Percentiles rank a stretch among this genome's conserved stretches.
Conservation (phyloP, 2,888 invertebrate species). For the Campoplex capitator region DNA sequence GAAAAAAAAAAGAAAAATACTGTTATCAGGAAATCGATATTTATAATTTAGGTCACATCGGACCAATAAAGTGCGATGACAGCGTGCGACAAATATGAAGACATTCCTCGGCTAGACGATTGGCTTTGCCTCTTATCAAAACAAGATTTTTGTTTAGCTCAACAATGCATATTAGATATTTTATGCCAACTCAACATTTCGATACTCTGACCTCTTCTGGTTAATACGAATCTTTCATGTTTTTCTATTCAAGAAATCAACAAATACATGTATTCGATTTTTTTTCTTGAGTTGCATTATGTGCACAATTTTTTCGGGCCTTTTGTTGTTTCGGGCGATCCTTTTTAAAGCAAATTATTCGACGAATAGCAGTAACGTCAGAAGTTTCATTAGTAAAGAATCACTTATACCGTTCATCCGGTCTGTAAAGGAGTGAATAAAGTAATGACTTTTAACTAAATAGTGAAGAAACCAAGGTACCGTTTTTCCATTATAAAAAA, state of each 20-base stretch:
- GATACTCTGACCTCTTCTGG: not conserved
- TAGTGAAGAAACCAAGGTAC: not conserved
- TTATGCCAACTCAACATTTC: not conserved
- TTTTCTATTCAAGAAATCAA: not conserved
- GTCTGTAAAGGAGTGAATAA: too few species aligned
- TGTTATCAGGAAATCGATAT: not conserved
- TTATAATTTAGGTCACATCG: not conserved
- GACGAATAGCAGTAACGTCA: too few species aligned
- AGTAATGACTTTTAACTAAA: not conserved
- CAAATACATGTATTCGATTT: not conserved
- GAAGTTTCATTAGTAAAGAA: too few species aligned
- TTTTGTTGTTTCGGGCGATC: too few species aligned
- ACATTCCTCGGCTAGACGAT: not conserved
- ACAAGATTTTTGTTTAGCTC: not conserved
- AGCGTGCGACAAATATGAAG: too few species aligned
- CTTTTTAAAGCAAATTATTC: too few species aligned
- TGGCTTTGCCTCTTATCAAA: not conserved
- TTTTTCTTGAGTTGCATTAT: not conserved
- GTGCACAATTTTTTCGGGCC: too few species aligned
- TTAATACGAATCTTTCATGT: not conserved
- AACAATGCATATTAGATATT: not conserved
- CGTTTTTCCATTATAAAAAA: conserved; percentile 23
- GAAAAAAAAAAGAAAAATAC: not conserved
- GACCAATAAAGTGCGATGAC: not conserved
- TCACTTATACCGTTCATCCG: too few species aligned